A percentile compares a stretch with the other conserved stretches of the same genome.
These are phyloP conservation scores for Xestia rhomboidea DNA, from an alignment of 2,888 invertebrate species.

Conservation along the genomic window DNA sequence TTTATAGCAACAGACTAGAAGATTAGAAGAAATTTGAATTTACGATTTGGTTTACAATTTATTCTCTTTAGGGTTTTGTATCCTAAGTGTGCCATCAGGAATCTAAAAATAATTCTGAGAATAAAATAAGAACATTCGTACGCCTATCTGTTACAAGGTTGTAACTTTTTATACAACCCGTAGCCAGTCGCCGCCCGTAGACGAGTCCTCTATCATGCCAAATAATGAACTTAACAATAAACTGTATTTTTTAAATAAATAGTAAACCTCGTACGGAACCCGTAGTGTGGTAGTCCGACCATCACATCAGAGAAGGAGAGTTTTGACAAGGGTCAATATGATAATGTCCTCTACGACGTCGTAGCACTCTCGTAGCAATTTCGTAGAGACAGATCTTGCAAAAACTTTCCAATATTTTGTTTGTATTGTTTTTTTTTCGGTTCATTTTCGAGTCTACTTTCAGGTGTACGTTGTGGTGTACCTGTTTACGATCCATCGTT, in stretches of 20 bases:
- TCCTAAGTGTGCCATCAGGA: fast-evolving
- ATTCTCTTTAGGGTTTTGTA: neutral
- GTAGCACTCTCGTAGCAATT: slow-evolving; percentile 7
- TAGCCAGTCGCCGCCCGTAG: too few species aligned
- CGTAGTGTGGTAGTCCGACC: neutral
- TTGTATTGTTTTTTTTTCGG: neutral
- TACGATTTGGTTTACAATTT: neutral
- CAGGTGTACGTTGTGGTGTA: neutral
- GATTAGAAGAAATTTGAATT: neutral
- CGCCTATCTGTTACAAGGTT: neutral
- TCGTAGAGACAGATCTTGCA: neutral
- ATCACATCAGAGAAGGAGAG: neutral
- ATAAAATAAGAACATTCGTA: neutral
- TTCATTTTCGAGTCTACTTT: neutral
- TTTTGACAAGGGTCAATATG: neutral
- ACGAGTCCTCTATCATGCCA: neutral
- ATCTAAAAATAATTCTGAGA: neutral
- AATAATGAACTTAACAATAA: neutral
- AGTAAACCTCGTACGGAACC: neutral
- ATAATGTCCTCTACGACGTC: slow-evolving; percentile 5
- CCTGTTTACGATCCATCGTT: neutral
- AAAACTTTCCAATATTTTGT: neutral
- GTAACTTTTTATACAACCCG: neutral
- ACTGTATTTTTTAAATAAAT: neutral
- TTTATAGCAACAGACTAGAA: neutral